Conservation (phyloP, 2,797 vertebrate genomes). For the Pseudochaenichthys georgianus region DNA sequence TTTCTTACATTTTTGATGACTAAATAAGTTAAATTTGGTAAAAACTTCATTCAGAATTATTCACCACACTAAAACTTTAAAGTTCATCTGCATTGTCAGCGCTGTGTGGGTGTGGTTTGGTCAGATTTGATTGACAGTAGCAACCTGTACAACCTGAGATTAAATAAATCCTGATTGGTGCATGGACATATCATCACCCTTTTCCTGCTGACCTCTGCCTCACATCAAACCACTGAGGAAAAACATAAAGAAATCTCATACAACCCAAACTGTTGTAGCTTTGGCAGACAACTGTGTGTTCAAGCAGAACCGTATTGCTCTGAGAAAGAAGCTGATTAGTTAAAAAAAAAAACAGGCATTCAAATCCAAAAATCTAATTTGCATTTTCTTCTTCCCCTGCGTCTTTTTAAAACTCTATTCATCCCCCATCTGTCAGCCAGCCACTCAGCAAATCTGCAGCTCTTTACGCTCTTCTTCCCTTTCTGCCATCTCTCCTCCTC, state of each 20-base stretch:
- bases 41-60: background rate
- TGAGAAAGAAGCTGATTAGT: background rate
- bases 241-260: background rate
- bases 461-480: constrained; percentile 12
- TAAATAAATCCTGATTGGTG: background rate
- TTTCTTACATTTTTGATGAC: background rate
- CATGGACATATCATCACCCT: background rate
- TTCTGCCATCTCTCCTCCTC: constrained; percentile 18
- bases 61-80: background rate
- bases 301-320: background rate
- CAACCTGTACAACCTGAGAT: background rate
- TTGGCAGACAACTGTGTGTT: background rate
- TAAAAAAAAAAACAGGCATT: background rate
- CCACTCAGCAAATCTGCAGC: constrained; percentile 22
- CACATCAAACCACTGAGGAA: background rate
- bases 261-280: background rate
- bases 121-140: background rate
- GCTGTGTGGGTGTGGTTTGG: background rate
- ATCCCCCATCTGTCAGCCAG: constrained; percentile 15
- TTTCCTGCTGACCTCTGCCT: constrained; percentile 1
- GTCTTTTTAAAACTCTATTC: constrained; percentile 5
- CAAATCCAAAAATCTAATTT: constrained; percentile 11
- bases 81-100: background rate
- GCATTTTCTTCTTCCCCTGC: constrained; percentile 7
- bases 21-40: background rate